phyloP scores from a whole-genome alignment of 2,113 vertebrate genomes.

The Cebus imitator region DNA sequence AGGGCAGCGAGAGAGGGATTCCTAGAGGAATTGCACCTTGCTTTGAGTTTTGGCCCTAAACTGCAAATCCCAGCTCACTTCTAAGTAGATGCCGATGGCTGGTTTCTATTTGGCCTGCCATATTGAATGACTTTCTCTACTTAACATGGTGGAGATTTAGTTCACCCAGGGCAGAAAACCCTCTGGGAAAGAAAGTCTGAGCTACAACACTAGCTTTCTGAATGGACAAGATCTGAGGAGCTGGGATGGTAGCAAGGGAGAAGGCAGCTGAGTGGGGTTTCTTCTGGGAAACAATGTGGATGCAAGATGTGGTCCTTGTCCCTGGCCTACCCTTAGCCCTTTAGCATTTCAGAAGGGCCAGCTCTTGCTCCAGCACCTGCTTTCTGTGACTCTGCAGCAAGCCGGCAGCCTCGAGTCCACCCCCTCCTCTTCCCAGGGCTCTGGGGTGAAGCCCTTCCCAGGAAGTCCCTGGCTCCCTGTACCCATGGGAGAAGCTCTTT shows the following conservation, averaged over 20 bases:
- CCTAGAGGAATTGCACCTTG: background rate
- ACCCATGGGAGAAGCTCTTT: background rate
- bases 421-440: background rate
- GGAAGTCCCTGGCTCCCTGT: constrained; percentile 13
- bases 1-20: background rate
- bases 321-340: background rate
- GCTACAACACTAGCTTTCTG: background rate
- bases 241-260: background rate
- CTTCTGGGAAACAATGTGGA: background rate
- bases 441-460: background rate
- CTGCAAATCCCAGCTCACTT: background rate
- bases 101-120: background rate
- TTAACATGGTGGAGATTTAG: background rate
- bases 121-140: background rate
- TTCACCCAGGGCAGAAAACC: background rate
- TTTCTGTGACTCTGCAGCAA: background rate
- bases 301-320: background rate
- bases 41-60: background rate
- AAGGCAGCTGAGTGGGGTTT: background rate
- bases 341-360: background rate
- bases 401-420: background rate
- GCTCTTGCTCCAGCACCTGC: background rate
- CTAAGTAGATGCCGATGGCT: background rate
- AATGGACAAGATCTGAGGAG: background rate
- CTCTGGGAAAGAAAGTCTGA: background rate